Percentiles rank a stretch among this genome's conserved stretches.
Conservation (phyloP, 2,888 invertebrate species). For the Empis livida region DNA sequence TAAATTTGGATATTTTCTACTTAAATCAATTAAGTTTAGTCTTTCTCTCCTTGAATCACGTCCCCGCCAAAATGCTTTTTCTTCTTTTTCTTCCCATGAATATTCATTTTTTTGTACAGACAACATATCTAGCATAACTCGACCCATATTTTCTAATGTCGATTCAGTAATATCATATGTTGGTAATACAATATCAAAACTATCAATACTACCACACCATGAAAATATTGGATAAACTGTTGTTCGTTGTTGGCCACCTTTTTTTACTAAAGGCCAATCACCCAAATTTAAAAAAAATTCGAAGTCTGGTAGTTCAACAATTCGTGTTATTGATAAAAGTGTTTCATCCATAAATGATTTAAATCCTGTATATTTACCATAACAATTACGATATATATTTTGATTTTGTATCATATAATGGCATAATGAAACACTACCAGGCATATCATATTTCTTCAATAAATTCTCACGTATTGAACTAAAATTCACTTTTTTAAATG, state of each 20-base stretch:
- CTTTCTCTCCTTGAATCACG: slow-evolving; percentile 81
- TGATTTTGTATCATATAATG: slow-evolving; percentile 80
- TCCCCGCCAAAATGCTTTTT: slow-evolving; percentile 82
- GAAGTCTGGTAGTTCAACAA: slow-evolving; percentile 69
- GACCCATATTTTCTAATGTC: slow-evolving; percentile 83
- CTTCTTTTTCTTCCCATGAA: slow-evolving; percentile 59
- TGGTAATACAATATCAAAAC: slow-evolving; percentile 82
- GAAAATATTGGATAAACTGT: slow-evolving; percentile 73
- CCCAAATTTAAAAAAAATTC: slow-evolving; percentile 89
- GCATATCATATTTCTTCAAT: slow-evolving; percentile 57
- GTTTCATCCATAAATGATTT: slow-evolving; percentile 90
- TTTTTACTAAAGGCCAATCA: slow-evolving; percentile 80
- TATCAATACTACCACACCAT: slow-evolving; percentile 86
- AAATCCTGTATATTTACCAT: slow-evolving; percentile 90
- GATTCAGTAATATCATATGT: slow-evolving; percentile 93
- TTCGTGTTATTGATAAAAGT: slow-evolving; percentile 65
- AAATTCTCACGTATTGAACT: slow-evolving; percentile 48
- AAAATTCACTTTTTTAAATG: slow-evolving; percentile 59
- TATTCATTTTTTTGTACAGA: slow-evolving; percentile 70
- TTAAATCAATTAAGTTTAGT: slow-evolving; percentile 66
- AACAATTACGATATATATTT: slow-evolving; percentile 72
- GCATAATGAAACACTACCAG: slow-evolving; percentile 74
- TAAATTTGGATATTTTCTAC: slow-evolving; percentile 58
- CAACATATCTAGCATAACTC: slow-evolving; percentile 78
- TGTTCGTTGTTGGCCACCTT: slow-evolving; percentile 31